A percentile compares a stretch with the other conserved stretches of the same genome.
Evolutionary conservation across 30 jellyfish, hydroid and myxozoan species (phyloP).

Genomic region (Rhopilema esculentum): DNA sequence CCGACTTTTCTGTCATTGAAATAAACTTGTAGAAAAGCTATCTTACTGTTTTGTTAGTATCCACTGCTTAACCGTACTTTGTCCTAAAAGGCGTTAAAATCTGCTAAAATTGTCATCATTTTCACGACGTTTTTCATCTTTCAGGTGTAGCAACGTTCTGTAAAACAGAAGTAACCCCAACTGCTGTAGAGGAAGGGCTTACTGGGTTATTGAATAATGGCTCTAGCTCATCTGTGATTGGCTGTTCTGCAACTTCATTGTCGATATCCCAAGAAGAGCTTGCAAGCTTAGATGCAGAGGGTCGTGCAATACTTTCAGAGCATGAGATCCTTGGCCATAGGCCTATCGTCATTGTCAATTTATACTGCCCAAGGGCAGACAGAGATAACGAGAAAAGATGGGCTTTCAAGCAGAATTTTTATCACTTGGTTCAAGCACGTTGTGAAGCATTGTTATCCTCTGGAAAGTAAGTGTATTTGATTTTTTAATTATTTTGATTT

Average conservation of each 20-base stretch:
- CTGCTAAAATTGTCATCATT: too few species aligned
- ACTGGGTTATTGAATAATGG: slow-evolving; percentile 60
- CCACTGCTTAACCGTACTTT: too few species aligned
- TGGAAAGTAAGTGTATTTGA: slow-evolving; percentile 59
- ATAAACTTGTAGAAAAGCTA: too few species aligned
- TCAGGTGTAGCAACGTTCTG: slow-evolving; percentile 94
- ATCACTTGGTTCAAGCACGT: slow-evolving; percentile 74
- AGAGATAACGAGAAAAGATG: slow-evolving; percentile 83
- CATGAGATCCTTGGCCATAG: slow-evolving; percentile 50
- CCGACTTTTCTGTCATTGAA: too few species aligned
- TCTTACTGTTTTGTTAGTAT: too few species aligned
- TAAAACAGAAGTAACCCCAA: slow-evolving; percentile 67
- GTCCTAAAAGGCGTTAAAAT: too few species aligned
- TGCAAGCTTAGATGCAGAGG: slow-evolving; percentile 67
- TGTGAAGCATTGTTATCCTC: slow-evolving; percentile 46
- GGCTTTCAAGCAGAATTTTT: slow-evolving; percentile 81
- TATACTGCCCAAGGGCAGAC: slow-evolving; percentile 94
- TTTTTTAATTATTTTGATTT: not conserved
- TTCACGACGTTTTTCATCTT: not conserved
- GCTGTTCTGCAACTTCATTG: slow-evolving; percentile 1
- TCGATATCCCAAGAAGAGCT: slow-evolving; percentile 43
- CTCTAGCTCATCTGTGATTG: slow-evolving; percentile 8
- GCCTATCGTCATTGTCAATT: slow-evolving; percentile 70
- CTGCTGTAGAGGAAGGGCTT: slow-evolving; percentile 89
- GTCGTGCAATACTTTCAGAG: slow-evolving; percentile 85